These are phyloP conservation scores for Samia ricini DNA, from an alignment of 1,140 invertebrate species.

Conservation along the genomic window DNA sequence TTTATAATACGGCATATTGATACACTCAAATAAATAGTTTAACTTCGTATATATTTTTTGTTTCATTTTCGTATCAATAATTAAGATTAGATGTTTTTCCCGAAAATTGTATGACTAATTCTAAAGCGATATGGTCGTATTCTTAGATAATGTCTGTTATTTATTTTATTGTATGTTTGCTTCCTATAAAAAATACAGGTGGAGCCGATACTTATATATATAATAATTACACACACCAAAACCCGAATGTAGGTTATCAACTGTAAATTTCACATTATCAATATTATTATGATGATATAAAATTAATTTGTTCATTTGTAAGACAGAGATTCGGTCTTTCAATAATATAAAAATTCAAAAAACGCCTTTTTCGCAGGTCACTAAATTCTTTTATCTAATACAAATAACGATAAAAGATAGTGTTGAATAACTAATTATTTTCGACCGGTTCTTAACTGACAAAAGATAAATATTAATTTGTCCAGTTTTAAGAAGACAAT, in stretches of 20 bases:
- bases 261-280: slow-evolving; percentile 27
- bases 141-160: not conserved
- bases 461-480: slow-evolving; percentile 44
- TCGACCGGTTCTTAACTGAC: slow-evolving; percentile 52
- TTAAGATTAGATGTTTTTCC: too few species aligned
- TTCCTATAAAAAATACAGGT: slow-evolving; percentile 2
- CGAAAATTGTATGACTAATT: not conserved
- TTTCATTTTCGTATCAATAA: too few species aligned
- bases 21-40: not conserved
- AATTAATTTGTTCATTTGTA: slow-evolving; percentile 14
- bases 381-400: slow-evolving; percentile 15
- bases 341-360: slow-evolving; percentile 1
- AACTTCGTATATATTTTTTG: not conserved
- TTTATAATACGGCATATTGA: not conserved
- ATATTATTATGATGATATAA: slow-evolving; percentile 23
- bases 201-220: slow-evolving; percentile 10
- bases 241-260: slow-evolving; percentile 36
- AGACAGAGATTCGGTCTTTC: slow-evolving; percentile 30
- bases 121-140: not conserved
- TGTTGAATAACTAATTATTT: slow-evolving; percentile 13
- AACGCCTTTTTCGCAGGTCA: slow-evolving; percentile 13
- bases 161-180: not conserved
- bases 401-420: slow-evolving; percentile 23
- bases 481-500: slow-evolving; percentile 45
- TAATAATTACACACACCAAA: slow-evolving; percentile 13